phyloP scores from a whole-genome alignment of 2,888 invertebrate species.

The Nasonovia ribisnigri region DNA sequence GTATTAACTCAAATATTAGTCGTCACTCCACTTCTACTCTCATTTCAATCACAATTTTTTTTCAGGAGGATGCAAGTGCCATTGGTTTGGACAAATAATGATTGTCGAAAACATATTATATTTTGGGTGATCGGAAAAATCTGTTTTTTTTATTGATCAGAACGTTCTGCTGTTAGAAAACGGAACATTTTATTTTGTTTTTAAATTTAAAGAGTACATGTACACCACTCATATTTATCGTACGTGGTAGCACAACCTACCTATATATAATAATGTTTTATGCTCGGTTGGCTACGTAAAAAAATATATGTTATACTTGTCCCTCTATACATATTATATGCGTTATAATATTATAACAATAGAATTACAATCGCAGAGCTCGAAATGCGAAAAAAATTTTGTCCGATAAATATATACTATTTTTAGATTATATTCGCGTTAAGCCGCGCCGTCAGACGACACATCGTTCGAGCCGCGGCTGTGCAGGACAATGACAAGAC shows the following conservation, averaged over 20 bases:
- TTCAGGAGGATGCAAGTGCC: not conserved
- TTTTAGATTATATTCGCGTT: not conserved
- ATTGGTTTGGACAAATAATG: not conserved
- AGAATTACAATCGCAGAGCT: not conserved
- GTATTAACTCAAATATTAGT: not conserved
- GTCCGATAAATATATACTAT: constrained; percentile 1
- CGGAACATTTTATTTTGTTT: not conserved
- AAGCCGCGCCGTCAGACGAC: not conserved
- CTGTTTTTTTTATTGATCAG: not conserved
- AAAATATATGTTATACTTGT: not conserved
- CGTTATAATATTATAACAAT: no score
- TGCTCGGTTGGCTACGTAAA: not conserved
- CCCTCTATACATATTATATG: not conserved
- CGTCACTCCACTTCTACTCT: not conserved
- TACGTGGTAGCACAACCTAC: no score
- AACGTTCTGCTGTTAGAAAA: not conserved
- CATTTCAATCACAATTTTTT: no score
- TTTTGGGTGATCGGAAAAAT: not conserved
- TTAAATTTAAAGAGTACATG: not conserved
- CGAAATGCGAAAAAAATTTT: not conserved
- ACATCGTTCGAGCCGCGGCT: not conserved
- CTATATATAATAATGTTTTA: not conserved
- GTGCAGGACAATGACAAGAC: constrained; percentile 1
- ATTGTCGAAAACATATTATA: not conserved
- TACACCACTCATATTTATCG: not conserved